These are phyloP conservation scores for Apistogramma diplotaenia DNA, from an alignment of 2,113 vertebrate genomes.

Conservation along the genomic window DNA sequence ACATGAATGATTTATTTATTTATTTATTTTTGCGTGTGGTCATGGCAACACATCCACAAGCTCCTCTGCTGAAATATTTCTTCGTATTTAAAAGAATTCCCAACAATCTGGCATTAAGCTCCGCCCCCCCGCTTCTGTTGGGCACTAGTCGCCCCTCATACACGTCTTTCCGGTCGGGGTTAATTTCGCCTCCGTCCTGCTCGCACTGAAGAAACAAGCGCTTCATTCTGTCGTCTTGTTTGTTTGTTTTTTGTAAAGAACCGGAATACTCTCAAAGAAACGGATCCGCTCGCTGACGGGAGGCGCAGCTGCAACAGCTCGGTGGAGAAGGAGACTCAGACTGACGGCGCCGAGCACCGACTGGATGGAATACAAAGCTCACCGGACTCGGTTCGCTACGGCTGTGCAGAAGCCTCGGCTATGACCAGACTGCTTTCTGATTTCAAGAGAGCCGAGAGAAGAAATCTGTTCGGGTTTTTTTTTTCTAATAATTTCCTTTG, in stretches of 20 bases:
- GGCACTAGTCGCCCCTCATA: slow-evolving; percentile 17
- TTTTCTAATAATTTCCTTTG: neutral
- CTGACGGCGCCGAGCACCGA: neutral
- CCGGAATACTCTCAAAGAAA: neutral
- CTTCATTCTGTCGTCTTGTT: neutral
- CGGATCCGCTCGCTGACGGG: neutral
- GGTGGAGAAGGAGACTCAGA: neutral
- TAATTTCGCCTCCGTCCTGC: slow-evolving; percentile 34
- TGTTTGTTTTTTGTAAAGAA: neutral
- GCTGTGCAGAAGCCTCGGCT: neutral
- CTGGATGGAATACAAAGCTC: neutral
- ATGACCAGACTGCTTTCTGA: neutral
- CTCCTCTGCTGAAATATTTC: neutral
- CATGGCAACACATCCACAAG: neutral
- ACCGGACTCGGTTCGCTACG: neutral
- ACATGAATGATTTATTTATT: too few relatives aligned
- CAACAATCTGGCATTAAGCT: neutral
- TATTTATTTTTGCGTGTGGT: too few relatives aligned
- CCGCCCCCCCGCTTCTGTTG: neutral
- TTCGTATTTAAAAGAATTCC: neutral
- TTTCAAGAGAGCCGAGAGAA: neutral
- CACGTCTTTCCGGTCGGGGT: neutral
- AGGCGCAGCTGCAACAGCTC: neutral
- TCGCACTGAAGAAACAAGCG: slow-evolving; percentile 16
- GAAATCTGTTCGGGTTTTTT: neutral